Conservation (phyloP, 2,888 invertebrate species). For the Drosophila affinis region DNA sequence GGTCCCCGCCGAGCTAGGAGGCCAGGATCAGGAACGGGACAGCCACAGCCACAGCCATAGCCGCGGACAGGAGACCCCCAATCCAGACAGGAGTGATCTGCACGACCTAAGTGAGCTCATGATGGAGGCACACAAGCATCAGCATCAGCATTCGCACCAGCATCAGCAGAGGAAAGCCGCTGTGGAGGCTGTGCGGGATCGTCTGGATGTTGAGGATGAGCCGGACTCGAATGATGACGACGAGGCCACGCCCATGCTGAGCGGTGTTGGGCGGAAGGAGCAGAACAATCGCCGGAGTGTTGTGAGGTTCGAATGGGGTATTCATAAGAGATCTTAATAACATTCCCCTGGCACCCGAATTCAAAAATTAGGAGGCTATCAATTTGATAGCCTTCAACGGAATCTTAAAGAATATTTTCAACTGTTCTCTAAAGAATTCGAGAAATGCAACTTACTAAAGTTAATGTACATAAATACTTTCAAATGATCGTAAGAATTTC, state of each 20-base stretch:
- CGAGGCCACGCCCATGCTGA: constrained; percentile 56
- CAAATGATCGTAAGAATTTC: no score
- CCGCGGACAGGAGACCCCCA: constrained; percentile 19
- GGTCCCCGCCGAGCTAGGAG: background rate
- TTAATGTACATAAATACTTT: no score
- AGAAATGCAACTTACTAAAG: no score
- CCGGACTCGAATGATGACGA: constrained; percentile 58
- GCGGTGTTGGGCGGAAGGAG: constrained; percentile 78
- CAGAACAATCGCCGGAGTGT: constrained; percentile 82
- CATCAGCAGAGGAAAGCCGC: constrained; percentile 42
- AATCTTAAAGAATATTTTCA: no score
- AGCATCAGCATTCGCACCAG: constrained; percentile 24
- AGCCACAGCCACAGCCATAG: constrained; percentile 6
- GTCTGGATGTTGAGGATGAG: constrained; percentile 23
- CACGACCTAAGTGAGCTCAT: constrained; percentile 69
- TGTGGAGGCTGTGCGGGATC: constrained; percentile 23
- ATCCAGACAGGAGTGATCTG: constrained; percentile 19
- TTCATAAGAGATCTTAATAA: background rate
- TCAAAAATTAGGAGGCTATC: no score
- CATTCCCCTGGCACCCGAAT: background rate
- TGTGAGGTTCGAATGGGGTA: constrained; percentile 79
- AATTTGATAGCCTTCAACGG: no score
- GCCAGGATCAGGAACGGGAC: constrained; percentile 2
- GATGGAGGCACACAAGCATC: constrained; percentile 61
- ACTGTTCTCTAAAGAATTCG: no score